These are phyloP conservation scores for Odontocerum albicorne DNA, from an alignment of 2,888 invertebrate species.

Conservation along the genomic window DNA sequence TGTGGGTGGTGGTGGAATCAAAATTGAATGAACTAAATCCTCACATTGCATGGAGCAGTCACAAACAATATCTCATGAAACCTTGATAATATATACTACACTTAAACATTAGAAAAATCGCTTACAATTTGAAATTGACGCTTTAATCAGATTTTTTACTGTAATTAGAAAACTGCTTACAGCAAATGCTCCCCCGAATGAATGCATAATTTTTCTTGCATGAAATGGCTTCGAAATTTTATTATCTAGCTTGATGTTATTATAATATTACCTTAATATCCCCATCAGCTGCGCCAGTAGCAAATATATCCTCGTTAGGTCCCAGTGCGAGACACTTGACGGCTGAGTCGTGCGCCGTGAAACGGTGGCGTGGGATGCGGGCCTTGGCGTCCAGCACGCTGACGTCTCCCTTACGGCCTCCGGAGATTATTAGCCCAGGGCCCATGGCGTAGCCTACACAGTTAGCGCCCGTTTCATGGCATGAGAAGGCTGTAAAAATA, in stretches of 20 bases:
- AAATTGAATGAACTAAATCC: too few relatives aligned
- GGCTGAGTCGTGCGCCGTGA: slow-evolving; percentile 86
- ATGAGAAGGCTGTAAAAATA: slow-evolving; percentile 74
- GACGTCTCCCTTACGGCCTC: slow-evolving; percentile 96
- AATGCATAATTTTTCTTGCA: too few relatives aligned
- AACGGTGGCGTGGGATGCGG: slow-evolving; percentile 81
- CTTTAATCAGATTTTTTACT: too few relatives aligned
- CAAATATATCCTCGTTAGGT: slow-evolving; percentile 94
- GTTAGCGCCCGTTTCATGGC: slow-evolving; percentile 93
- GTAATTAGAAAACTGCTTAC: too few relatives aligned
- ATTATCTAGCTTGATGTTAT: background rate
- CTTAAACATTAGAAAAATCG: too few relatives aligned
- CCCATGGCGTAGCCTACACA: slow-evolving; percentile 89
- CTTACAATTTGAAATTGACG: too few relatives aligned
- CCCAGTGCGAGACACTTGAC: slow-evolving; percentile 95
- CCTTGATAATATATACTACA: too few relatives aligned
- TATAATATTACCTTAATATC: slow-evolving; percentile 74
- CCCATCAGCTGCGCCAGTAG: slow-evolving; percentile 92
- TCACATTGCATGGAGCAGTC: too few relatives aligned
- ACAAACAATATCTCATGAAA: too few relatives aligned
- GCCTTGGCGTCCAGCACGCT: slow-evolving; percentile 95
- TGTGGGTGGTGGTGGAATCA: too few relatives aligned
- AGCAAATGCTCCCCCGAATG: too few relatives aligned
- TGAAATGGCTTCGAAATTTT: slow-evolving; percentile 13
- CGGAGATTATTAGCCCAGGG: slow-evolving; percentile 91